Percentiles rank a stretch among this genome's conserved stretches.
phyloP scores from a whole-genome alignment of 2,113 vertebrate genomes.

The Catharus bicknelli region DNA sequence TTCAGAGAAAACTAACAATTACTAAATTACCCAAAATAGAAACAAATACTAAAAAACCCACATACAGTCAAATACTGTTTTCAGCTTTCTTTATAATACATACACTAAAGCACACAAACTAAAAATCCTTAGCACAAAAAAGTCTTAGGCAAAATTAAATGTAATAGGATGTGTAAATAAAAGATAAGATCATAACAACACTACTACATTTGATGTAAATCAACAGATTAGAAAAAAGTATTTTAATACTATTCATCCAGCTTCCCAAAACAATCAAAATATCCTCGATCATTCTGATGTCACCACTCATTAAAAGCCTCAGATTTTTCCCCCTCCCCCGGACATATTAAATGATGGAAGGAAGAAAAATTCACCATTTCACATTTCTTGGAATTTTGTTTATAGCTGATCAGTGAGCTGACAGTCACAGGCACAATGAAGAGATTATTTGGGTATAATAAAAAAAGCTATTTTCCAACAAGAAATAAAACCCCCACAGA shows the following conservation, averaged over 20 bases:
- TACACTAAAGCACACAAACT: not conserved
- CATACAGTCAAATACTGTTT: not conserved
- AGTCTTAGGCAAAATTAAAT: not conserved
- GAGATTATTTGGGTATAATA: not conserved
- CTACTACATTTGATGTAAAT: not conserved
- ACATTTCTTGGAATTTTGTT: not conserved
- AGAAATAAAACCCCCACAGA: not conserved
- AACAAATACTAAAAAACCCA: not conserved
- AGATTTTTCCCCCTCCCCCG: not conserved
- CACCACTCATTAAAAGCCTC: not conserved
- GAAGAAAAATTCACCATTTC: not conserved
- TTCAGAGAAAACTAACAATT: constrained; percentile 1
- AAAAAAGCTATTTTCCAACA: not conserved
- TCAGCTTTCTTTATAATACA: not conserved
- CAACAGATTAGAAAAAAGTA: not conserved
- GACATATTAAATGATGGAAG: not conserved
- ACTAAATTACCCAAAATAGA: not conserved
- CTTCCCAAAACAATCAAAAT: not conserved
- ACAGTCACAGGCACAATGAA: not conserved
- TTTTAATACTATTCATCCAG: not conserved
- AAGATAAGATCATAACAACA: not conserved
- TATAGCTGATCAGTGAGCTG: not conserved
- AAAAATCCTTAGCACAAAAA: not conserved
- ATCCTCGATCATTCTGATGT: not conserved
- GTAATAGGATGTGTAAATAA: not conserved